Evolutionary conservation across 2,888 invertebrate species (phyloP).

Genomic region (Drosophila cognata): DNA sequence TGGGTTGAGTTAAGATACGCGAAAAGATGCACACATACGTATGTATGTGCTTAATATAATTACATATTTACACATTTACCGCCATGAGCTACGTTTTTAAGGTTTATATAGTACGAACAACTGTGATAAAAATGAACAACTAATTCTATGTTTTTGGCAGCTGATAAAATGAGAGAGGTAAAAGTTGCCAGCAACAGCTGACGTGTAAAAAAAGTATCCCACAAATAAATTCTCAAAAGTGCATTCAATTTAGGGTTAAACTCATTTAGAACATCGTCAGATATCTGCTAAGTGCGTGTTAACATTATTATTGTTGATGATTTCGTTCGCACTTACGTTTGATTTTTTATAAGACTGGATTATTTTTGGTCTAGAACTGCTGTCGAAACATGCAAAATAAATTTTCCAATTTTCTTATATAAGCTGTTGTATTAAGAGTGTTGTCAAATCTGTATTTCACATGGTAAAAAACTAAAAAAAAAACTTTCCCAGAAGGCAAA

Average conservation of each 20-base stretch:
- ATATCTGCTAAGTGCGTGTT: neutral
- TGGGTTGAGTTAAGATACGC: slow-evolving; percentile 27
- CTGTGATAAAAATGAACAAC: neutral
- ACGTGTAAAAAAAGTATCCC: neutral
- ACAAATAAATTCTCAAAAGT: neutral
- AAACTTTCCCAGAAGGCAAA: slow-evolving; percentile 10
- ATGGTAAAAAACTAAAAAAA: neutral
- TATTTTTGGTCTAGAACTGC: neutral
- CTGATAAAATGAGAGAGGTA: neutral
- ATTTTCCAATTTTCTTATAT: neutral
- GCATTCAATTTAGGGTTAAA: neutral
- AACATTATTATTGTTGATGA: neutral
- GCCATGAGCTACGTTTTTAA: neutral
- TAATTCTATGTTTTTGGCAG: neutral
- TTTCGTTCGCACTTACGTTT: neutral
- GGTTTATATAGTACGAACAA: neutral
- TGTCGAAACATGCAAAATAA: neutral
- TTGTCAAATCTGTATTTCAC: slow-evolving; percentile 11
- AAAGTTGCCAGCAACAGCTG: neutral
- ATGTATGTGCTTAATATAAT: neutral
- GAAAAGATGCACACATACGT: neutral
- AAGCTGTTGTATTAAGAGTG: neutral
- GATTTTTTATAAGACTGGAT: neutral
- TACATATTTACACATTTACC: neutral
- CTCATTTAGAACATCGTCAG: neutral